These are phyloP conservation scores for Zaprionus ghesquierei DNA, from an alignment of 1,140 invertebrate species.

Conservation along the genomic window DNA sequence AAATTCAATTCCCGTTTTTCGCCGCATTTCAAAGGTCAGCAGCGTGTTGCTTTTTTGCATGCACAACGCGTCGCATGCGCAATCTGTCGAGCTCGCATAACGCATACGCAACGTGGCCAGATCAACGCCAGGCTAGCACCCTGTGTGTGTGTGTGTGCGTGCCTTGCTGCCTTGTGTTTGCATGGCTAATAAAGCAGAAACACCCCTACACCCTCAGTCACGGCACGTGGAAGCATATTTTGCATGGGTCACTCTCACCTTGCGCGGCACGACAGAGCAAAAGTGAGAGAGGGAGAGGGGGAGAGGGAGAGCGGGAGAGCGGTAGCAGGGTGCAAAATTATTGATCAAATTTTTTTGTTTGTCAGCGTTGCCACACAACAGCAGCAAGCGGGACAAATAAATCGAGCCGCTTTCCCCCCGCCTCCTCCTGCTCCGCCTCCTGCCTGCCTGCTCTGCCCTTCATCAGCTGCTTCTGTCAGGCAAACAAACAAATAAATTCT, in stretches of 20 bases:
- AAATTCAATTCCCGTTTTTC: too few species aligned
- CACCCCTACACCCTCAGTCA: conserved; percentile 41
- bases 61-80: conserved; percentile 43
- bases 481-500: conserved; percentile 63
- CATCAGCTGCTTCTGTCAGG: conserved; percentile 9
- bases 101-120: conserved; percentile 42
- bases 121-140: neutral
- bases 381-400: conserved; percentile 34
- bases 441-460: neutral
- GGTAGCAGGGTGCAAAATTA: conserved; percentile 40
- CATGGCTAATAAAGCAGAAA: conserved; percentile 67
- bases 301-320: neutral
- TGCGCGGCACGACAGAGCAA: neutral
- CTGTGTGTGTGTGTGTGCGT: neutral
- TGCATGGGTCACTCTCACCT: conserved; percentile 19
- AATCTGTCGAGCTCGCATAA: conserved; percentile 21
- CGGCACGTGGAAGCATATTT: conserved; percentile 54
- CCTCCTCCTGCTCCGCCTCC: neutral
- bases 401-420: neutral
- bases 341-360: conserved; percentile 72
- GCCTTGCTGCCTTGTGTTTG: conserved; percentile 54
- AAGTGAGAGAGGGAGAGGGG: neutral
- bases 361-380: conserved; percentile 59
- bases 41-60: conserved; percentile 4
- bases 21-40: neutral